Conservation (phyloP, 1,140 invertebrate species). For the Paramacrobiotus metropolitanus region DNA sequence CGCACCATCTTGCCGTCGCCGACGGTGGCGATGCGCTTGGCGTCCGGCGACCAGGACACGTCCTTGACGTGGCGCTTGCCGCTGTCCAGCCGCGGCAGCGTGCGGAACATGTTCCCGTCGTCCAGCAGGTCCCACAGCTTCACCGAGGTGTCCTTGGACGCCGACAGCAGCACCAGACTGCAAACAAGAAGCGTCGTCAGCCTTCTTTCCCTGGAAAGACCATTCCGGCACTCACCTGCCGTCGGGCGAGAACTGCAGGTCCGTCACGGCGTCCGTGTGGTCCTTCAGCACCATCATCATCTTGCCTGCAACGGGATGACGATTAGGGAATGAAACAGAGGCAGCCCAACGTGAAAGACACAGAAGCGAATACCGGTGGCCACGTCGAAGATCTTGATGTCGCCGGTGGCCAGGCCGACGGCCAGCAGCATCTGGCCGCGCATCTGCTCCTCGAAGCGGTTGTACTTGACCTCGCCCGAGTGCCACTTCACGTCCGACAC, state of each 20-base stretch:
- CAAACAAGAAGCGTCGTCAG: neutral
- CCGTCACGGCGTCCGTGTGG: constrained; percentile 26
- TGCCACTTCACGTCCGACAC: neutral
- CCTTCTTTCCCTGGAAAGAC: neutral
- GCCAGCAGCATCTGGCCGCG: neutral
- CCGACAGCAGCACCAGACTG: constrained; percentile 26
- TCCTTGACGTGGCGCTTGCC: constrained; percentile 20
- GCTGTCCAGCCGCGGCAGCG: constrained; percentile 23
- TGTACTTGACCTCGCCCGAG: neutral
- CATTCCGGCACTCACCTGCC: constrained; percentile 12
- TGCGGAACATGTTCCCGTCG: constrained; percentile 33
- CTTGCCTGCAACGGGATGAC: constrained; percentile 19
- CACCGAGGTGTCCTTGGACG: constrained; percentile 27
- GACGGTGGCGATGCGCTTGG: constrained; percentile 23
- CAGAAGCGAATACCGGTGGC: neutral
- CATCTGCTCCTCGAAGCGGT: neutral
- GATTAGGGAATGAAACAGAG: neutral
- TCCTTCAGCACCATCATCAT: constrained; percentile 29
- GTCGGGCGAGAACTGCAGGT: constrained; percentile 27
- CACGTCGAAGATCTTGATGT: constrained; percentile 6
- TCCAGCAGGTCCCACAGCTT: constrained; percentile 34
- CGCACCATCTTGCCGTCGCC: constrained; percentile 28
- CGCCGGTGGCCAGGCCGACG: neutral
- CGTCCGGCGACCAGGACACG: constrained; percentile 29
- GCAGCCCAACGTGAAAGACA: neutral